These are phyloP conservation scores for Colletes latitarsis DNA, from an alignment of 1,140 invertebrate species.

Conservation along the genomic window DNA sequence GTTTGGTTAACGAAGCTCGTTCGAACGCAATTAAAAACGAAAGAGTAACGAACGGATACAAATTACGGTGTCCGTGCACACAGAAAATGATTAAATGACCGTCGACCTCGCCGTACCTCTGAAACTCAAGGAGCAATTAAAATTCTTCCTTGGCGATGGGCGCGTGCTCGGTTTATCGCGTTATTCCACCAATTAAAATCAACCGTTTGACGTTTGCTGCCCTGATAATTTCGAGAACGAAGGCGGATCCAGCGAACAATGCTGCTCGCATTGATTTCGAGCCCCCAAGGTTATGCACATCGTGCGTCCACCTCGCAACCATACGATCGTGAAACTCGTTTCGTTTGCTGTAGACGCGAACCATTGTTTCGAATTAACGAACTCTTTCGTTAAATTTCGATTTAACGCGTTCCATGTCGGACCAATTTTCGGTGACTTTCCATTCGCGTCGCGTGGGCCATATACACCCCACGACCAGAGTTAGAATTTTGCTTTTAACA, in stretches of 20 bases:
- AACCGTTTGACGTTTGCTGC: slow-evolving; percentile 69
- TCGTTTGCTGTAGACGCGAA: background rate
- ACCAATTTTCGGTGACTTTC: too few species aligned
- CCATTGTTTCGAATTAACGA: too few species aligned
- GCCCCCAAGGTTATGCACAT: slow-evolving; percentile 48
- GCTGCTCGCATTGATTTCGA: slow-evolving; percentile 60
- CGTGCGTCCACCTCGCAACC: background rate
- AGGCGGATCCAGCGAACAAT: slow-evolving; percentile 63
- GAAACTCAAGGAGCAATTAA: background rate
- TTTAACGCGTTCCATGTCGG: too few species aligned
- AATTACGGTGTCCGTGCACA: background rate
- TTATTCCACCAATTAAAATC: slow-evolving; percentile 67
- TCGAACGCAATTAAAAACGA: background rate
- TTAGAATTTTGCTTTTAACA: too few species aligned
- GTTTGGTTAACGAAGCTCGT: too few species aligned
- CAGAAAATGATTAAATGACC: background rate
- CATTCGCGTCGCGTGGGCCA: too few species aligned
- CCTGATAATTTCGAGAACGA: slow-evolving; percentile 68
- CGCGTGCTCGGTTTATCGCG: slow-evolving; percentile 60
- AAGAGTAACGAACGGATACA: background rate
- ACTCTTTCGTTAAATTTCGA: too few species aligned
- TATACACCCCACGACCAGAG: too few species aligned
- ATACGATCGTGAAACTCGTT: background rate
- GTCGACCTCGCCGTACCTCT: background rate
- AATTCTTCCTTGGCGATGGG: slow-evolving; percentile 11